Evolutionary conservation across 2,888 invertebrate genomes (phyloP).

Genomic region (Cheilosia soror): DNA sequence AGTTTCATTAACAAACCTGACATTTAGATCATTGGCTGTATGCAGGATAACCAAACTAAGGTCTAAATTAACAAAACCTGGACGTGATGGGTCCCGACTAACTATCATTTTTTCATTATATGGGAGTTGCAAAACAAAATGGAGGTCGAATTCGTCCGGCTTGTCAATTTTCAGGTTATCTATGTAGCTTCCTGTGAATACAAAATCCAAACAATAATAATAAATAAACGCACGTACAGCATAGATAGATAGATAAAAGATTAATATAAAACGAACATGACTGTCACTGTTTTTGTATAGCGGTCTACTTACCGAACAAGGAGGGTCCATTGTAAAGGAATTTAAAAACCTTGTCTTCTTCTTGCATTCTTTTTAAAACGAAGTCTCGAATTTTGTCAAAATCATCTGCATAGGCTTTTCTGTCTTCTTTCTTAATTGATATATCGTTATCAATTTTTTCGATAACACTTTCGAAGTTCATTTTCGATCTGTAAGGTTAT

Average conservation of each 20-base stretch:
- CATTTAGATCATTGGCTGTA: conserved; percentile 2
- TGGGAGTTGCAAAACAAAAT: conserved; percentile 71
- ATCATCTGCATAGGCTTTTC: conserved; percentile 45
- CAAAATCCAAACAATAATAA: background rate
- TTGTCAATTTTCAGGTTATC: conserved; percentile 76
- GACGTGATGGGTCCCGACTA: conserved; percentile 38
- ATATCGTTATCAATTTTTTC: conserved; percentile 15
- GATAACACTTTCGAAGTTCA: background rate
- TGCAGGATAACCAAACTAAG: conserved; percentile 31
- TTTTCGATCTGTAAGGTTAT: background rate
- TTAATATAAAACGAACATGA: background rate
- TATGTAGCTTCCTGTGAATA: conserved; percentile 75
- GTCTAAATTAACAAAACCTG: conserved; percentile 76
- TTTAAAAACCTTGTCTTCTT: conserved; percentile 52
- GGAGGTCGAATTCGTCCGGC: conserved; percentile 77
- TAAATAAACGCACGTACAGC: background rate
- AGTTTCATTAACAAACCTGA: background rate
- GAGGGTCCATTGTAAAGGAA: conserved; percentile 63
- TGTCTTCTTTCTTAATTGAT: conserved; percentile 56
- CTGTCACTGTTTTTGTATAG: background rate
- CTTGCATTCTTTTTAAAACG: conserved; percentile 58
- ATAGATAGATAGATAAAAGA: too few relatives aligned
- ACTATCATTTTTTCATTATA: conserved; percentile 31
- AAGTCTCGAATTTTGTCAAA: conserved; percentile 54
- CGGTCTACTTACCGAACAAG: conserved; percentile 73